phyloP scores from a whole-genome alignment of 53 echinoderm and acorn worm species.

The Stichopus horrens region DNA sequence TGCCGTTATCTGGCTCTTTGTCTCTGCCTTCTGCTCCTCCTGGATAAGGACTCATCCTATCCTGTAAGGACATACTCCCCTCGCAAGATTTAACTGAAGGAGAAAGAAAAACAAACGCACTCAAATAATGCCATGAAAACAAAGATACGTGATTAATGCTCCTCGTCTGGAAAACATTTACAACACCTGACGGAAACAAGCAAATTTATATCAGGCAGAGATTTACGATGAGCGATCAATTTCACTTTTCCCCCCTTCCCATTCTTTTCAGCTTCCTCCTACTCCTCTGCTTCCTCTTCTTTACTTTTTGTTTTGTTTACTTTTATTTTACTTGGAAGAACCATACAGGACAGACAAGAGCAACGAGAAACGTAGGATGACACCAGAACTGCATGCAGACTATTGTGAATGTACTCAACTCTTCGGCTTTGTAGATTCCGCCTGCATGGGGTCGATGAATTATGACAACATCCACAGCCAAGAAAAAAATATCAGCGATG shows the following conservation, averaged over 20 bases:
- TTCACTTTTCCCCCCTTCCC: neutral
- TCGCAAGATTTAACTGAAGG: slow-evolving; percentile 30
- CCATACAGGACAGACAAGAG: too few species aligned
- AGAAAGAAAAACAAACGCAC: slow-evolving; percentile 22
- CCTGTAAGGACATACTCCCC: slow-evolving; percentile 45
- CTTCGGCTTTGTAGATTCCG: slow-evolving; percentile 37
- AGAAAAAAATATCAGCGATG: neutral
- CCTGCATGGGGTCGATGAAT: slow-evolving; percentile 40
- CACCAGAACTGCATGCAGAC: neutral
- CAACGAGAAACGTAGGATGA: neutral
- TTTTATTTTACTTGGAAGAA: too few species aligned
- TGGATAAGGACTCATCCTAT: slow-evolving; percentile 43
- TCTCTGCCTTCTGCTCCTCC: slow-evolving; percentile 36
- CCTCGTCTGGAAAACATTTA: slow-evolving; percentile 18
- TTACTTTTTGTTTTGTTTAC: neutral
- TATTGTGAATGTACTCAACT: slow-evolving; percentile 16
- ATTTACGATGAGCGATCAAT: slow-evolving; percentile 14
- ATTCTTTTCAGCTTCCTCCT: neutral
- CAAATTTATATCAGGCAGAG: slow-evolving; percentile 5
- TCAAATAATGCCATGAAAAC: slow-evolving; percentile 2
- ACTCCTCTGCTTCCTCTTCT: neutral
- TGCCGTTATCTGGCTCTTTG: slow-evolving; percentile 42
- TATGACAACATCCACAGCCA: neutral
- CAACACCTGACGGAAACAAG: slow-evolving; percentile 22
- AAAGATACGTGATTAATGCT: slow-evolving; percentile 17